Evolutionary conservation across 2,888 invertebrate genomes (phyloP).

Genomic region (Oscheius sp.): DNA sequence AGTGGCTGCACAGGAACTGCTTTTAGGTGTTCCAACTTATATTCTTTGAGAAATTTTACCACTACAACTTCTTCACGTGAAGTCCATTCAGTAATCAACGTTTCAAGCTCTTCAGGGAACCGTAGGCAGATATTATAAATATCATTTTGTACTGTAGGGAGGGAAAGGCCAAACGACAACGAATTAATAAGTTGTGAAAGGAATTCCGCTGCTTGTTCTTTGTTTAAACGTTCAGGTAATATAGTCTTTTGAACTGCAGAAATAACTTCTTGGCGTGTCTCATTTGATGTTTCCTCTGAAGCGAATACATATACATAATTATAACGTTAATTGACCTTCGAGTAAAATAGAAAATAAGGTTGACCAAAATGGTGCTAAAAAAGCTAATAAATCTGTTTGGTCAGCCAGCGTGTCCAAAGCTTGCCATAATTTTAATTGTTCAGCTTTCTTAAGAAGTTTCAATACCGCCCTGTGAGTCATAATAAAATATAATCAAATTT

Average conservation of each 20-base stretch:
- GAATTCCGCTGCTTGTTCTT: slow-evolving; percentile 10
- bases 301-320: neutral
- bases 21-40: slow-evolving; percentile 26
- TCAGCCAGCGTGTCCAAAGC: slow-evolving; percentile 27
- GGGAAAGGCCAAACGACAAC: neutral
- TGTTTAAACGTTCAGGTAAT: neutral
- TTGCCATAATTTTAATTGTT: slow-evolving; percentile 32
- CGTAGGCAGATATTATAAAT: neutral
- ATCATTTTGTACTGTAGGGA: neutral
- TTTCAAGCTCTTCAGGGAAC: slow-evolving; percentile 41
- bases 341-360: slow-evolving; percentile 42
- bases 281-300: slow-evolving; percentile 2
- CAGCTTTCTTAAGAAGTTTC: slow-evolving; percentile 43
- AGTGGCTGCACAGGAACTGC: neutral
- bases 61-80: slow-evolving; percentile 37
- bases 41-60: slow-evolving; percentile 24
- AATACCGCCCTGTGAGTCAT: slow-evolving; percentile 37
- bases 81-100: slow-evolving; percentile 41
- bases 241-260: neutral
- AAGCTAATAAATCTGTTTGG: slow-evolving; percentile 44
- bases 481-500: neutral
- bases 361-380: slow-evolving; percentile 51
- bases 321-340: neutral
- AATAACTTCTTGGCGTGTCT: slow-evolving; percentile 7
- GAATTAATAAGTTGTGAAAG: neutral